Evolutionary conservation across 2,113 vertebrate species (phyloP).

Genomic region (Nipponia nippon): DNA sequence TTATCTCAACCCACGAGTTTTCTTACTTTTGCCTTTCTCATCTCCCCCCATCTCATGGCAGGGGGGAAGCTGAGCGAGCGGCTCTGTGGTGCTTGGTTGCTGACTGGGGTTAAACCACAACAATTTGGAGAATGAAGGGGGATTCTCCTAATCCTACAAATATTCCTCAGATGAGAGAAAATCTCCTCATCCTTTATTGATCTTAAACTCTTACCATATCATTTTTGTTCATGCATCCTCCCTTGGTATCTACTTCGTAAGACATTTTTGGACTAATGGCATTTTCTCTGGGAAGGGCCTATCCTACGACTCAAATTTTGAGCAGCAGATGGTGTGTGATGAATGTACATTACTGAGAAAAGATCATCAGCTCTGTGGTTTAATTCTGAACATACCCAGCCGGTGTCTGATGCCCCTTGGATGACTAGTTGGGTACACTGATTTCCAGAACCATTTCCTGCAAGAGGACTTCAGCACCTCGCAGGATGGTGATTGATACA

Average conservation of each 20-base stretch:
- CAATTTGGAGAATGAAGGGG: not conserved
- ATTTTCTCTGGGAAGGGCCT: not conserved
- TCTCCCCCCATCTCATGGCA: too few relatives aligned
- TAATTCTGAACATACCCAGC: not conserved
- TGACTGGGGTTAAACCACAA: too few relatives aligned
- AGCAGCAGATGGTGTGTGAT: not conserved
- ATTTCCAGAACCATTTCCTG: not conserved
- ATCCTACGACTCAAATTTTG: not conserved
- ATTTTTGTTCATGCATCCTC: not conserved
- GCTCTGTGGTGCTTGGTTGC: too few relatives aligned
- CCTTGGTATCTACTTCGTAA: not conserved
- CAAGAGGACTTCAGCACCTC: not conserved
- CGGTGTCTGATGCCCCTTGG: not conserved
- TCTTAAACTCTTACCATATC: not conserved
- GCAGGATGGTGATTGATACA: not conserved
- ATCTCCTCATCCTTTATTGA: not conserved
- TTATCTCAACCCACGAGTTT: too few relatives aligned
- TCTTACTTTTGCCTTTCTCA: too few relatives aligned
- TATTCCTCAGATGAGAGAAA: not conserved
- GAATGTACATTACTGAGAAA: not conserved
- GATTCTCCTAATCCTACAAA: not conserved
- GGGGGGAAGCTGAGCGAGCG: too few relatives aligned
- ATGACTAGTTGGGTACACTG: not conserved
- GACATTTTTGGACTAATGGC: not conserved
- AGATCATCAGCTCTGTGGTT: not conserved